A percentile compares a stretch with the other conserved stretches of the same genome.
phyloP scores from a whole-genome alignment of 2,113 vertebrate species.

The Callionymus lyra region DNA sequence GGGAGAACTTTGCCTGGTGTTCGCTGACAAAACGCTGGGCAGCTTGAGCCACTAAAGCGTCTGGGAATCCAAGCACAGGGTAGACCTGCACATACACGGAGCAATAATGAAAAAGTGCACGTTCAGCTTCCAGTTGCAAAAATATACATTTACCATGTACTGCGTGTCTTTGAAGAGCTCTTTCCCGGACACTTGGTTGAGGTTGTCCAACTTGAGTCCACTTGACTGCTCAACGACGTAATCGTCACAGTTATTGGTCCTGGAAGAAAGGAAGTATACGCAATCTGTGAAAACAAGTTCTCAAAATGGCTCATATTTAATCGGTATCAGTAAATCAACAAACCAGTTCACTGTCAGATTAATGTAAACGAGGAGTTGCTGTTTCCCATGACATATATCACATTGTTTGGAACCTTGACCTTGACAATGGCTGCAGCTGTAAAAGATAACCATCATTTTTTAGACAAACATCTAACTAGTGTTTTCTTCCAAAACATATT shows the following conservation, averaged over 20 bases:
- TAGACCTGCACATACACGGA: constrained; percentile 51
- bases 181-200: constrained; percentile 52
- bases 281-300: not conserved
- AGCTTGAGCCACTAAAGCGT: constrained; percentile 44
- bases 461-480: not conserved
- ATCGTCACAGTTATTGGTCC: constrained; percentile 50
- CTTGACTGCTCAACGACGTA: constrained; percentile 47
- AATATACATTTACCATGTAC: constrained; percentile 45
- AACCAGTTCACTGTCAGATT: constrained; percentile 64
- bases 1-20: constrained; percentile 58
- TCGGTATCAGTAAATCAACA: constrained; percentile 3
- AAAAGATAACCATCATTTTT: constrained; percentile 6
- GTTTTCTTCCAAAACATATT: not conserved
- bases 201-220: constrained; percentile 43
- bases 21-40: constrained; percentile 62
- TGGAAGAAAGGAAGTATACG: constrained; percentile 9
- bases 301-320: not conserved
- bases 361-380: constrained; percentile 60
- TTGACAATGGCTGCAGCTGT: constrained; percentile 49
- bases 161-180: constrained; percentile 57
- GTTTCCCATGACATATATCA: constrained; percentile 44
- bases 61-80: constrained; percentile 64
- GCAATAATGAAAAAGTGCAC: constrained; percentile 5
- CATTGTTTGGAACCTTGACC: constrained; percentile 45
- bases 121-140: not conserved